Base-by-base conservation (phyloP, 2,113 vertebrate genomes). In the Synchiropus splendidus region DNA sequence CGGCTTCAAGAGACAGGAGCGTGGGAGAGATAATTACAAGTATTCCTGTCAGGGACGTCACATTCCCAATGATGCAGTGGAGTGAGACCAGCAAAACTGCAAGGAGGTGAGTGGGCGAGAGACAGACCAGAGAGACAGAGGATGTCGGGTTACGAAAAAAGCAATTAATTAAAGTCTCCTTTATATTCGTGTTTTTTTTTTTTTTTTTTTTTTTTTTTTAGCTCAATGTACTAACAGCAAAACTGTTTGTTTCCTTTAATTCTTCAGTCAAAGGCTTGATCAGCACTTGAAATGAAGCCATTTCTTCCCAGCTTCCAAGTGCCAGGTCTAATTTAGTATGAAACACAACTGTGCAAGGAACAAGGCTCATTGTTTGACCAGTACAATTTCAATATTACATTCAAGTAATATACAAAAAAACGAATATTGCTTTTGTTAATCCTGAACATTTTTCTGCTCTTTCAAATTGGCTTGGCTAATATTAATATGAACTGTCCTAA, bases 11-110 rank as follows among this genome's bases (percentile, higher is more conserved):
- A 62, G 62, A 66, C 49, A 17, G 18, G 18, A 12, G 66, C 31
- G 77, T 76, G 71, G 75, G 77, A 61, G 61, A 60, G 67, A 27
- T 78, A 78, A 81, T 81, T 78, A 76, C 63, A 70, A 72, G 67
- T 79, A 65, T 74, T 79, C 59, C 70, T 76, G 72, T 79, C 74
- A 67, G 64, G 53, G 63, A 54, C 70, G 43, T 73, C 72, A 74
- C 58, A 47, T 70, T 73, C 21, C 58, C 61, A 71, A 68, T 78
- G 76, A 81, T 70, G 72, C 76, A 62, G 51, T 58, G 64, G 59
- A 75, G 62, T 56, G 67, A 71, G 68, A 78, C 60, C 64, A 48
- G 44, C 50, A 18, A 33, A 42, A 14, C 62, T 51, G 62, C 35
- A 50, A 62, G 62, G 41, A 61, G 58, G 56, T 12, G 54, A 58